Evolutionary conservation across 2,888 invertebrate species (phyloP).

Genomic region (Drosophila lutescens): DNA sequence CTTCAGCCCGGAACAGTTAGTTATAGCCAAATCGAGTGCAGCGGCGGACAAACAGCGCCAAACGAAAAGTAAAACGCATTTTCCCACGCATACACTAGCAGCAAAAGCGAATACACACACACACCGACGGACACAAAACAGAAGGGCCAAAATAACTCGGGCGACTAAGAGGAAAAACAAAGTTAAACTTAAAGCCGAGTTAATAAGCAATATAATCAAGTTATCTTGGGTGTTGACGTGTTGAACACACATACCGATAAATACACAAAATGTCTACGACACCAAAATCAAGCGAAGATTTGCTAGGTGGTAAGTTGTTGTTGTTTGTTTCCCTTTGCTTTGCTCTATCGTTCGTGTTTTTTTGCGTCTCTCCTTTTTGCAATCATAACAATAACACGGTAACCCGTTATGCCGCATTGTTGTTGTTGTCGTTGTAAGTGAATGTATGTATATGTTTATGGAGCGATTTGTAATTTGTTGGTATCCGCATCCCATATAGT

Average conservation of each 20-base stretch:
- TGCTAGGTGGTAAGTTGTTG: constrained; percentile 83
- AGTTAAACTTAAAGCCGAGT: constrained; percentile 56
- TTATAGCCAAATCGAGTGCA: constrained; percentile 46
- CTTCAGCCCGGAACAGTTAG: constrained; percentile 43
- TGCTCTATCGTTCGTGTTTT: constrained; percentile 25
- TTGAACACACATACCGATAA: constrained; percentile 43
- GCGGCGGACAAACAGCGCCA: constrained; percentile 56
- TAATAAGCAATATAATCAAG: constrained; percentile 56
- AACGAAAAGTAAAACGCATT: constrained; percentile 75
- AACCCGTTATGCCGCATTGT: constrained; percentile 47
- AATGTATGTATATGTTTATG: constrained; percentile 49
- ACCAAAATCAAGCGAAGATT: constrained; percentile 84
- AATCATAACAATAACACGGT: constrained; percentile 65
- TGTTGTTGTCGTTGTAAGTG: constrained; percentile 40
- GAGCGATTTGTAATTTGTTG: constrained; percentile 35
- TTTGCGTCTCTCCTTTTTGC: constrained; percentile 45
- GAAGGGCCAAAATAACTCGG: constrained; percentile 61
- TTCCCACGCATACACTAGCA: constrained; percentile 69
- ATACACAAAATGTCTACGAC: constrained; percentile 83
- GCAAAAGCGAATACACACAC: constrained; percentile 40
- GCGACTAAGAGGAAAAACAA: constrained; percentile 53
- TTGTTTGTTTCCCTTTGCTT: constrained; percentile 34
- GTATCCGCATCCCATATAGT: constrained; percentile 47
- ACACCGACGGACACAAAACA: constrained; percentile 16
- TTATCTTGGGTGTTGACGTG: constrained; percentile 68